These are phyloP conservation scores for Tiliqua scincoides DNA, from an alignment of 2,113 vertebrate species.

Conservation along the genomic window DNA sequence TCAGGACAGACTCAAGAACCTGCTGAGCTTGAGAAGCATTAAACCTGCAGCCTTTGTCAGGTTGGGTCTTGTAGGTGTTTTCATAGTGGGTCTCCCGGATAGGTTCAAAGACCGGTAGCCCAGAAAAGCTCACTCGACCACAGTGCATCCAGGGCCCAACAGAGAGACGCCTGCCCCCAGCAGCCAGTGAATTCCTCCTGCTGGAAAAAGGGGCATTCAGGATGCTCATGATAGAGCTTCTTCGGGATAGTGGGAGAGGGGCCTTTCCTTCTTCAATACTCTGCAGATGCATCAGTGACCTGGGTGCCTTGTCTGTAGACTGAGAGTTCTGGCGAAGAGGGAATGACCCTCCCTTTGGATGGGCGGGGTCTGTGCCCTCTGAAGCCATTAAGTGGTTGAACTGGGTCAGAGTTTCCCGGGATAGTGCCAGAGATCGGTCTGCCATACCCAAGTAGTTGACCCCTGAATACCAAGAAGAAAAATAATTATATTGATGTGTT, in stretches of 20 bases:
- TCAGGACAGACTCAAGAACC: conserved; percentile 66
- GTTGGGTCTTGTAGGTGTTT: conserved; percentile 73
- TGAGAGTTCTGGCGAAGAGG: conserved; percentile 58
- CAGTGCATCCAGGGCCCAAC: conserved; percentile 69
- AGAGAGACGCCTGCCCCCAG: conserved; percentile 68
- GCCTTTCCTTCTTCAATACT: conserved; percentile 52
- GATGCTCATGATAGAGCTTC: conserved; percentile 68
- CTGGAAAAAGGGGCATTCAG: conserved; percentile 48
- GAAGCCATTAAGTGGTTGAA: conserved; percentile 32
- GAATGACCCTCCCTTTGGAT: not conserved
- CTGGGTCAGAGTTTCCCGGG: conserved; percentile 45
- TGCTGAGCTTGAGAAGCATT: conserved; percentile 22
- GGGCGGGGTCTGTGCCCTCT: conserved; percentile 14
- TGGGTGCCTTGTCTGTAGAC: conserved; percentile 26
- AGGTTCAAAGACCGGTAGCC: conserved; percentile 71
- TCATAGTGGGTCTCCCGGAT: conserved; percentile 53
- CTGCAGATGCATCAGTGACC: conserved; percentile 35
- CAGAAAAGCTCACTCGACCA: conserved; percentile 76
- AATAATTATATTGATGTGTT: not conserved
- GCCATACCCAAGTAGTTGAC: conserved; percentile 37
- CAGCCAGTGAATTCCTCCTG: conserved; percentile 71
- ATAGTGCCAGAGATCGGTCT: conserved; percentile 38
- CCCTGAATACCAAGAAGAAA: not conserved
- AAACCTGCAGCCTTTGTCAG: conserved; percentile 70
- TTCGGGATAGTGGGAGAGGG: conserved; percentile 35